These are phyloP conservation scores for Paratilapia polleni DNA, from an alignment of 2,113 vertebrate species.

Conservation along the genomic window DNA sequence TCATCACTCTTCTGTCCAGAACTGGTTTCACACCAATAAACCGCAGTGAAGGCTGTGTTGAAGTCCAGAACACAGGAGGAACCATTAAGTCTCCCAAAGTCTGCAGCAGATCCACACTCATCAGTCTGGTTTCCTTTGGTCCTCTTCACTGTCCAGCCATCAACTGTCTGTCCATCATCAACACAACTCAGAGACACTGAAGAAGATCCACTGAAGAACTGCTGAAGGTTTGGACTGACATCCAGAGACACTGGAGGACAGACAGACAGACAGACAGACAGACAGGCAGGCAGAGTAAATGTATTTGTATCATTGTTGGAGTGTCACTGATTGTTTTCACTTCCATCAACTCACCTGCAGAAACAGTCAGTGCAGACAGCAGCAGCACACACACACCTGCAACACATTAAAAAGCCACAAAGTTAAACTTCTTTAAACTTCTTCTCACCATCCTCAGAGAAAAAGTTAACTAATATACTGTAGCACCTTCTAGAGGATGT, in stretches of 20 bases:
- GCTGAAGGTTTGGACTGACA: too few species aligned
- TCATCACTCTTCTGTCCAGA: background rate
- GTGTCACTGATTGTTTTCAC: background rate
- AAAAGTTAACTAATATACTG: fast-evolving
- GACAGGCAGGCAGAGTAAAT: too few species aligned
- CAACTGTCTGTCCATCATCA: too few species aligned
- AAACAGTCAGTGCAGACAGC: background rate
- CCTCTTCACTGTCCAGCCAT: constrained; percentile 4
- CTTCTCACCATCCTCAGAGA: background rate
- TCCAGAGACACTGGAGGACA: too few species aligned
- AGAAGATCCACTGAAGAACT: too few species aligned
- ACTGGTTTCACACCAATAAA: background rate
- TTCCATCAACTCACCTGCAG: fast-evolving
- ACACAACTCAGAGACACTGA: constrained; percentile 27
- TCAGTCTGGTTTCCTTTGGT: background rate
- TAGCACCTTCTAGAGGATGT: background rate
- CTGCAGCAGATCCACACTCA: background rate
- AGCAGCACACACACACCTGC: background rate
- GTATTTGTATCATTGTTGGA: fast-evolving
- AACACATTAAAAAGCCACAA: background rate
- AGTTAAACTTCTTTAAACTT: background rate
- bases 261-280: too few species aligned
- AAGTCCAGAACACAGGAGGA: background rate
- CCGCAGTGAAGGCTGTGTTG: fast-evolving
- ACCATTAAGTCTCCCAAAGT: fast-evolving